phyloP scores from a whole-genome alignment of 23 tunicate species.

The Trididemnum miniatum region DNA sequence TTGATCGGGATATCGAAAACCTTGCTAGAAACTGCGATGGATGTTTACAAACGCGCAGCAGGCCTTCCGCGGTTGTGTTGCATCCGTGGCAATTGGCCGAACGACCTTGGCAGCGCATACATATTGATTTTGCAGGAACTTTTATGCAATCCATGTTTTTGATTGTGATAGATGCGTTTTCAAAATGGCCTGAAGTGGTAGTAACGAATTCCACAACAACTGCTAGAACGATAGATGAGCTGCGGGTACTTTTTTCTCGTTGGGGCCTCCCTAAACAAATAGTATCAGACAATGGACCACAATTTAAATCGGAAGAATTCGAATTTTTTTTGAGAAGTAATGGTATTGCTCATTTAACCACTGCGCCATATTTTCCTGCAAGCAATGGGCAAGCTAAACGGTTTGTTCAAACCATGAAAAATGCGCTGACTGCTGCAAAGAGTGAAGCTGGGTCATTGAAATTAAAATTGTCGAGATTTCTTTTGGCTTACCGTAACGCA shows the following conservation, averaged over 20 bases:
- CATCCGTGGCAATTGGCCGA: background rate
- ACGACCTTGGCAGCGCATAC: background rate
- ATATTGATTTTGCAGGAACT: background rate
- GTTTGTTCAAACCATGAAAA: background rate
- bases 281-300: background rate
- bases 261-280: background rate
- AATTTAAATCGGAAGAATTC: background rate
- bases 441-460: background rate
- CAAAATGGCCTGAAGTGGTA: background rate
- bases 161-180: background rate
- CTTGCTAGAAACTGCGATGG: background rate
- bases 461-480: background rate
- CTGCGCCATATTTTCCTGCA: background rate
- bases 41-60: background rate
- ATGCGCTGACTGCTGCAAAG: background rate
- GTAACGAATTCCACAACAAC: background rate
- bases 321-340: background rate
- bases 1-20: background rate
- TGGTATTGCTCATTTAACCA: background rate
- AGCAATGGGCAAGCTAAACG: background rate
- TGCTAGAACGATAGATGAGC: background rate
- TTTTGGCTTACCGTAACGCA: background rate
- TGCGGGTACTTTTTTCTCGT: background rate
- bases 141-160: background rate
- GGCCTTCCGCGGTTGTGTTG: background rate